Conservation (phyloP, 2,888 invertebrate genomes). For the Ctenicera cuprea region DNA sequence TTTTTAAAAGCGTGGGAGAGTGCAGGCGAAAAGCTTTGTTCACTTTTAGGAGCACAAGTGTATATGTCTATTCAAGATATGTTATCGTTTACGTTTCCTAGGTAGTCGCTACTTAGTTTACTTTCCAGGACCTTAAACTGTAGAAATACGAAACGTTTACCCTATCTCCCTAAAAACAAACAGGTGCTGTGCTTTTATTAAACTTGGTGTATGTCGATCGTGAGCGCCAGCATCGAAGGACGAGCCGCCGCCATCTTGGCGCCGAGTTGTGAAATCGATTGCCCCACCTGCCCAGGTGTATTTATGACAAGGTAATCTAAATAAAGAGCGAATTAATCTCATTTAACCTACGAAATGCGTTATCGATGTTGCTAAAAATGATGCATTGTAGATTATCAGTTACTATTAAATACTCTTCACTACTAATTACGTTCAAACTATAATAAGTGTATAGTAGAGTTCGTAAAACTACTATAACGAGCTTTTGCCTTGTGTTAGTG, state of each 20-base stretch:
- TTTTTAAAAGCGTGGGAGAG: no score
- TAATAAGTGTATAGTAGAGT: no score
- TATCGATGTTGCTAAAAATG: conserved; percentile 21
- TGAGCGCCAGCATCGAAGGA: conserved; percentile 35
- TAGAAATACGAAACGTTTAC: no score
- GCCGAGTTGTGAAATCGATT: conserved; percentile 54
- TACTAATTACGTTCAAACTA: no score
- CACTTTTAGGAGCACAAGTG: no score
- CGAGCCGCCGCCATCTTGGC: conserved; percentile 54
- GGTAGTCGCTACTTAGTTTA: no score
- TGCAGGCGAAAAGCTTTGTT: no score
- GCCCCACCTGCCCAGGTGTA: conserved; percentile 55
- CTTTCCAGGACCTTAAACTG: no score
- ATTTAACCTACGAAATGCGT: conserved; percentile 45
- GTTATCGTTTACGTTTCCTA: no score
- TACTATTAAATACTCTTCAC: background rate
- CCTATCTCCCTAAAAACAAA: background rate
- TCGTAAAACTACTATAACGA: no score
- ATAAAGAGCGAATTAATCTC: conserved; percentile 43
- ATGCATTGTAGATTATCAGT: background rate
- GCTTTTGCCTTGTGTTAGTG: no score
- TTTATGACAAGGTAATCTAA: conserved; percentile 48
- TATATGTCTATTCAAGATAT: no score
- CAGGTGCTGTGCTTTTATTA: conserved; percentile 27
- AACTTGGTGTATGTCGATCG: conserved; percentile 45